Evolutionary conservation across 2,888 invertebrate species (phyloP), one percentile per base, ranked within the genome.

Genomic region (Tiphia femorata): DNA sequence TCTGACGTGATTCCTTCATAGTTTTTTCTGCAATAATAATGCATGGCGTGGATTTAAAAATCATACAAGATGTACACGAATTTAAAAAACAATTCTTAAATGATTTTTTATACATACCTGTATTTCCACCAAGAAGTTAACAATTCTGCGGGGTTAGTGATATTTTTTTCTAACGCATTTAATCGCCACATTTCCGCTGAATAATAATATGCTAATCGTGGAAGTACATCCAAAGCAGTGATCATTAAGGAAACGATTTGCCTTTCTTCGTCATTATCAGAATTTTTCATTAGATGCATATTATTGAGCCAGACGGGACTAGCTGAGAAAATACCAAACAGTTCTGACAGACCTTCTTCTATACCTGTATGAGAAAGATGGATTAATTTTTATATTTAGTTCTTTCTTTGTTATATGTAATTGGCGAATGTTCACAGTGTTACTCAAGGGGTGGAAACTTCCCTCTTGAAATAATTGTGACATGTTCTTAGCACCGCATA

Each of bases 171-270:
- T 4, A 77, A 63, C 3, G 69, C 69, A n/a, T 81, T 66, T 8
- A 81, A 68, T 59, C 81, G 76, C 81, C 81, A 81, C 40, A 64
- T 55, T 35, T 82, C 81, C 0, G 70, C 77, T 1, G 76, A 57
- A 5, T 74, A 48, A 48, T 82, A 82, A 57, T 82, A 81, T 12
- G 78, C 74, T 59, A 81, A 62, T n/a, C 78, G 67, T 2, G 81
- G 81, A n/a, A 81, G 61, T 20, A 80, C 64, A 8, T 80, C 73
- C 7, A 82, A 50, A 1, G 81, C 81, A 0, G 79, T 80, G 47
- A 81, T 80, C 66, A 76, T 73, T 43, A 80, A 50, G 5, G 80
- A 79, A 3, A 64, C 55, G 10, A 78, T 74, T 51, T 62, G 58
- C 1, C 55, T 59, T 55, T 78, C 51, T 0, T 80, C 76, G 7